A percentile compares a stretch with the other conserved stretches of the same genome.
Conservation (phyloP, 2,888 invertebrate genomes). For the Furcula furcula region DNA sequence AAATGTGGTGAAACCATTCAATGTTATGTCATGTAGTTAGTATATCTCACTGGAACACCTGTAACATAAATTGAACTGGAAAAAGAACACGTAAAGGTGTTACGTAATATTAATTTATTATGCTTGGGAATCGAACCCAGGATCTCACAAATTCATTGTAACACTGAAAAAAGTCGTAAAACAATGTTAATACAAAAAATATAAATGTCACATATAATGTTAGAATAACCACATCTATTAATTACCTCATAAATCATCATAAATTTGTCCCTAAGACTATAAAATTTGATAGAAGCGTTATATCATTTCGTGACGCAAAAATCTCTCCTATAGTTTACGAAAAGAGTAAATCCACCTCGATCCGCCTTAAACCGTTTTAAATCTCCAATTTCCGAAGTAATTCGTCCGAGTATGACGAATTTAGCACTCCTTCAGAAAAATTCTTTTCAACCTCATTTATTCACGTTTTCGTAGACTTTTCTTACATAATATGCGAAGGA, state of each 20-base stretch:
- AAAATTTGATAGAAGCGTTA: slow-evolving; percentile 7
- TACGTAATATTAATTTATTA: too few relatives aligned
- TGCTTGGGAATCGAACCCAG: too few relatives aligned
- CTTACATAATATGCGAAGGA: too few relatives aligned
- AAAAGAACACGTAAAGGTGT: too few relatives aligned
- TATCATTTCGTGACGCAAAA: slow-evolving; percentile 27
- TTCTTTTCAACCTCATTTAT: slow-evolving; percentile 13
- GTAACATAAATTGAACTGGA: slow-evolving; percentile 40
- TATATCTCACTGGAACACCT: slow-evolving; percentile 22
- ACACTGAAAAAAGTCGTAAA: too few relatives aligned
- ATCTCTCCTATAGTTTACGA: slow-evolving; percentile 13
- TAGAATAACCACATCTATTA: too few relatives aligned
- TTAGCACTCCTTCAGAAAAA: slow-evolving; percentile 3
- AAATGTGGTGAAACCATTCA: too few relatives aligned
- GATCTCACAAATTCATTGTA: too few relatives aligned
- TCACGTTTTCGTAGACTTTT: slow-evolving; percentile 11
- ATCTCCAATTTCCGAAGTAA: slow-evolving; percentile 39
- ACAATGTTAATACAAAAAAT: too few relatives aligned
- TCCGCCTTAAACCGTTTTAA: slow-evolving; percentile 31
- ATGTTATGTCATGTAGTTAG: slow-evolving; percentile 20
- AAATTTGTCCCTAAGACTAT: neutral
- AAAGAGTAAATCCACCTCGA: slow-evolving; percentile 36
- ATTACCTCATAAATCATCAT: slow-evolving; percentile 1
- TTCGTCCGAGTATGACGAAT: slow-evolving; percentile 10
- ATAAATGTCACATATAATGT: too few relatives aligned